Base-by-base conservation (phyloP, 2,113 vertebrate species). In the human region DNA sequence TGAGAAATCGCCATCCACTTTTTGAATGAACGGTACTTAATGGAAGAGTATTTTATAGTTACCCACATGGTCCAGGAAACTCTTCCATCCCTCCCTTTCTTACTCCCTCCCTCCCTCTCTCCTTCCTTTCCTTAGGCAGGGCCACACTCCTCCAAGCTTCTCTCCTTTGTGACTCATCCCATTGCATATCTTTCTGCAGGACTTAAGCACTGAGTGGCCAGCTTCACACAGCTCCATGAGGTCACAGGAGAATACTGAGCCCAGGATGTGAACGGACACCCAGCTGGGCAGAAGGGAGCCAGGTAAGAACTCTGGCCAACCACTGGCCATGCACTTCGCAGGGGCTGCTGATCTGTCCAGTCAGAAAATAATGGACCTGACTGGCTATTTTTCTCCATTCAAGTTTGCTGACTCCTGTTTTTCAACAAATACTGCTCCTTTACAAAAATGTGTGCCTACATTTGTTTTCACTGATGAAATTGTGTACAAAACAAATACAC, bases 311-410 rank as follows among this genome's bases (percentile, higher is more conserved):
- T 55, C 40, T 7, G 40, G 55, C 35, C 57, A 40, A 43, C 8
- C 30, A 2, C 27, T 10, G 14, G 66, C 66, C 12, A 2, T 9
- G 43, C 2, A 4, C 14, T 14, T 32, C 1, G 0, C 86, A 35
- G 27, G 4, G 27, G 50, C 48, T 22, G 11, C 27, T 27, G 1
- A 13, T 13, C 43, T 48, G 43, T 30, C 68, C 38, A 32, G 27
- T 3, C 16, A 27, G 52, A 30, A 72, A 88, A 38, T 76, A 43
- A 61, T 72, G 4, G 38, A 35, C 3, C 4, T 13, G 18, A 43
- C 75, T 76, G 14, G 86, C 38, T 13, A 40, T 64, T 10, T 5
- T 40, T 2, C 50, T 75, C 68, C 38, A 23, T 32, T 43, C 14
- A 27, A 6, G n/a, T 43, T 75, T 57, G 43, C 25, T 43, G 68